phyloP scores from a whole-genome alignment of 2,888 invertebrate species.

The Cantharis nigra region DNA sequence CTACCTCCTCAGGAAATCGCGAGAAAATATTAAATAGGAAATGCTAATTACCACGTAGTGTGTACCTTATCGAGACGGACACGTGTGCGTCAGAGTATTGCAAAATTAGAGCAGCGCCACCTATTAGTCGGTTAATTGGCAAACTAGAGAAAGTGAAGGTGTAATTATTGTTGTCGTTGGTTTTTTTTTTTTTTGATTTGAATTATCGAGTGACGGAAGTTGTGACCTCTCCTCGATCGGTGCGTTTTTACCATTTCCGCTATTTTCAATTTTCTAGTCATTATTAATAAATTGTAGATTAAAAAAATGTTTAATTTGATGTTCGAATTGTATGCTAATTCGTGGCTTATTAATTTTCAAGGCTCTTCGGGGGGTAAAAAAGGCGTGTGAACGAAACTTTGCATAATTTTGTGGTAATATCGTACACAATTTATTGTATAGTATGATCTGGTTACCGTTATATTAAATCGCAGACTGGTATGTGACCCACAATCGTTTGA shows the following conservation, averaged over 20 bases:
- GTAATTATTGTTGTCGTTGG: background rate
- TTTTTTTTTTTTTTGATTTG: background rate
- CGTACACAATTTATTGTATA: background rate
- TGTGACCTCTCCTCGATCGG: background rate
- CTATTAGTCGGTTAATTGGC: background rate
- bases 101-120: background rate
- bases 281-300: background rate
- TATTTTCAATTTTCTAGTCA: background rate
- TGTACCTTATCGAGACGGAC: background rate
- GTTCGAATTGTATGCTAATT: background rate
- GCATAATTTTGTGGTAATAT: background rate
- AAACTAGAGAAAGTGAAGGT: background rate
- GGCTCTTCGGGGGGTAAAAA: background rate
- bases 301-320: background rate
- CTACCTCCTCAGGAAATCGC: background rate
- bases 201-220: background rate
- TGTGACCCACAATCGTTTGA: constrained; percentile 4
- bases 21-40: background rate
- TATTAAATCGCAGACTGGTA: constrained; percentile 2
- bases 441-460: background rate
- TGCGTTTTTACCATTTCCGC: background rate
- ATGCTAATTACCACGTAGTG: background rate
- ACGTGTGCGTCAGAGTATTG: background rate
- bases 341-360: background rate
- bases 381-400: background rate